phyloP scores from a whole-genome alignment of 2,888 invertebrate genomes.

The Eueremaeus valkanovi region DNA sequence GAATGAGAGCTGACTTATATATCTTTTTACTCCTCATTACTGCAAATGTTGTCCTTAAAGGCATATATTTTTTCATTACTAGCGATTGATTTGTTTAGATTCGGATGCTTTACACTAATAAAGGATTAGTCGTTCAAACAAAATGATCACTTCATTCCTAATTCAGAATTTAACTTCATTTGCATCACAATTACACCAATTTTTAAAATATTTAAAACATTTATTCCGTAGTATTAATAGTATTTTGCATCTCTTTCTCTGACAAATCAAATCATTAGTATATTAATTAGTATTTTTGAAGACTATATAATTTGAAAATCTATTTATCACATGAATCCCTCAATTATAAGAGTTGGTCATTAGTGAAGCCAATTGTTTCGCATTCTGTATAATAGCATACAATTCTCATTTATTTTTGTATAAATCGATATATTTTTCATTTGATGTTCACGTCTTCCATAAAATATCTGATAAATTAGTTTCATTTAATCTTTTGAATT shows the following conservation, averaged over 20 bases:
- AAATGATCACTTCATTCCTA: no score
- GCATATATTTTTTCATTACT: constrained; percentile 18
- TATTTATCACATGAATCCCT: neutral
- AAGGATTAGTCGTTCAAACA: neutral
- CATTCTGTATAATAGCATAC: no score
- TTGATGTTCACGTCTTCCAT: neutral
- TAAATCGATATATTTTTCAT: constrained; percentile 6
- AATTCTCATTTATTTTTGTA: neutral
- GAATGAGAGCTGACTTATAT: neutral
- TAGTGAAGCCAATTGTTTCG: no score
- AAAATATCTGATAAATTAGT: constrained; percentile 6
- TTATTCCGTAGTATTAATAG: neutral
- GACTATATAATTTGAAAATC: neutral
- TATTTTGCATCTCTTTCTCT: neutral
- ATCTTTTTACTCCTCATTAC: constrained; percentile 16
- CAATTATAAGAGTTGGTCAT: no score
- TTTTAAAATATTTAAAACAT: no score
- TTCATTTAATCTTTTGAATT: constrained; percentile 2
- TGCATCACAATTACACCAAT: no score
- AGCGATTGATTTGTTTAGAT: neutral
- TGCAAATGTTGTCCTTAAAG: constrained; percentile 3
- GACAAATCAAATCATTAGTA: neutral
- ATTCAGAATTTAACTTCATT: no score
- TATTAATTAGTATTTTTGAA: neutral
- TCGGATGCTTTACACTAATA: neutral